phyloP scores from a whole-genome alignment of 2,888 invertebrate genomes.

The Agonopterix arenella region DNA sequence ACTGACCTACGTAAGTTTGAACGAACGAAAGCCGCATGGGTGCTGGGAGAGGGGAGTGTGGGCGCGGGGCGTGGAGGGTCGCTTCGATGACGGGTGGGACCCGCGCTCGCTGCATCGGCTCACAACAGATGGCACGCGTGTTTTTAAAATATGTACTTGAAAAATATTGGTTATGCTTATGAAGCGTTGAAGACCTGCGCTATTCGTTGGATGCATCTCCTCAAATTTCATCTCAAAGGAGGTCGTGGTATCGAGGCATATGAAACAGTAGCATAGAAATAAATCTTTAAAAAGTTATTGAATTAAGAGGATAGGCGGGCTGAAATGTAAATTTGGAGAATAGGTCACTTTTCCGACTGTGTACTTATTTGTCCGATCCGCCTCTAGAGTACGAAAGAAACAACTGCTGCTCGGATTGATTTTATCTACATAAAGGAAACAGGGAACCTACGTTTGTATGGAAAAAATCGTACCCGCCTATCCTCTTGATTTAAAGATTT shows the following conservation, averaged over 20 bases:
- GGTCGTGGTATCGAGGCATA: slow-evolving; percentile 42
- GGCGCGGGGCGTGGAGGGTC: slow-evolving; percentile 46
- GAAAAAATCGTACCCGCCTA: too few species aligned
- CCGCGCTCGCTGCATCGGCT: slow-evolving; percentile 66
- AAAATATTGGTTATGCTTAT: slow-evolving; percentile 64
- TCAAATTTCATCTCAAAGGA: slow-evolving; percentile 68
- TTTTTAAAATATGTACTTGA: slow-evolving; percentile 51
- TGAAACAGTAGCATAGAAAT: slow-evolving; percentile 24
- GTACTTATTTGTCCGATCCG: too few species aligned
- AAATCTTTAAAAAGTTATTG: neutral
- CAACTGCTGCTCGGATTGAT: too few species aligned
- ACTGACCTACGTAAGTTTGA: slow-evolving; percentile 78
- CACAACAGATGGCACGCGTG: slow-evolving; percentile 76
- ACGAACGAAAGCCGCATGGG: slow-evolving; percentile 75
- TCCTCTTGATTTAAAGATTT: too few species aligned
- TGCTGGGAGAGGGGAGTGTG: slow-evolving; percentile 43
- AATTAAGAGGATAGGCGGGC: too few species aligned
- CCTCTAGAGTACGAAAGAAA: too few species aligned
- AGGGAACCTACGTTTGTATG: too few species aligned
- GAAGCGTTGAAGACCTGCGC: slow-evolving; percentile 60
- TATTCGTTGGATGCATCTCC: slow-evolving; percentile 59
- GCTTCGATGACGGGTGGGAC: slow-evolving; percentile 60
- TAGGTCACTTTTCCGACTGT: too few species aligned
- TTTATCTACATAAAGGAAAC: too few species aligned
- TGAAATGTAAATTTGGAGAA: too few species aligned